A percentile compares a stretch with the other conserved stretches of the same genome.
phyloP scores from a whole-genome alignment of 2,888 invertebrate species.

The Melieria crassipennis region DNA sequence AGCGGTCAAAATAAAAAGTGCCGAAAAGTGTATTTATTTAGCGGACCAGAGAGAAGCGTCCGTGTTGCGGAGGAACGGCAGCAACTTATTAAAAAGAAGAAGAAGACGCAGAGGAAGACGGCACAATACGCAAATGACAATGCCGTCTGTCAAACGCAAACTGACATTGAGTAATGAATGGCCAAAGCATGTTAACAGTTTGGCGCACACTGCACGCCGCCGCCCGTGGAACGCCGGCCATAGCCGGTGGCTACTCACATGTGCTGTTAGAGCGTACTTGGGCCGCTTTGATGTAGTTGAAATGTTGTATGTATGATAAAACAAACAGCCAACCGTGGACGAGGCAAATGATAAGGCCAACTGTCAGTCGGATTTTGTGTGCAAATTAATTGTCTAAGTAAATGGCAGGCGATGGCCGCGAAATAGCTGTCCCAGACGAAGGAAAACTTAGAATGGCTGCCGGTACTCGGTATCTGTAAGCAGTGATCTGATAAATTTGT shows the following conservation, averaged over 20 bases:
- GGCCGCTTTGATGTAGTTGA: too few species aligned
- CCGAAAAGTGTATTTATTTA: slow-evolving; percentile 19
- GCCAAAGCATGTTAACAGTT: slow-evolving; percentile 38
- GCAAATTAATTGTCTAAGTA: slow-evolving; percentile 19
- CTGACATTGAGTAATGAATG: slow-evolving; percentile 45
- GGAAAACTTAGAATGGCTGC: too few species aligned
- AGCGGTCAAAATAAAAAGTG: slow-evolving; percentile 24
- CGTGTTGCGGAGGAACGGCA: too few species aligned
- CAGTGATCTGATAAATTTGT: too few species aligned
- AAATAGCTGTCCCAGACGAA: too few species aligned
- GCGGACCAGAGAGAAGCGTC: too few species aligned
- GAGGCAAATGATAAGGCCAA: neutral
- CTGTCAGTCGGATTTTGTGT: slow-evolving; percentile 22
- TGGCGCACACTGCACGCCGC: slow-evolving; percentile 10
- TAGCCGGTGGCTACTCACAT: neutral
- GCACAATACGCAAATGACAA: slow-evolving; percentile 26
- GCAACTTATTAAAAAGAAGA: too few species aligned
- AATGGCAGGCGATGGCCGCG: too few species aligned
- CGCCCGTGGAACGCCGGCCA: slow-evolving; percentile 3
- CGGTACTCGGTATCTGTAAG: too few species aligned
- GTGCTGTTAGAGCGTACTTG: too few species aligned
- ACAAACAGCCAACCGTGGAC: neutral
- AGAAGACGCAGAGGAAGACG: neutral
- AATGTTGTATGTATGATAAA: too few species aligned
- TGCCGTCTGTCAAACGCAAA: slow-evolving; percentile 37